Evolutionary conservation across 2,888 invertebrate species (phyloP), one percentile per base, ranked within the genome.

Genomic region (Lochmaea capreae): DNA sequence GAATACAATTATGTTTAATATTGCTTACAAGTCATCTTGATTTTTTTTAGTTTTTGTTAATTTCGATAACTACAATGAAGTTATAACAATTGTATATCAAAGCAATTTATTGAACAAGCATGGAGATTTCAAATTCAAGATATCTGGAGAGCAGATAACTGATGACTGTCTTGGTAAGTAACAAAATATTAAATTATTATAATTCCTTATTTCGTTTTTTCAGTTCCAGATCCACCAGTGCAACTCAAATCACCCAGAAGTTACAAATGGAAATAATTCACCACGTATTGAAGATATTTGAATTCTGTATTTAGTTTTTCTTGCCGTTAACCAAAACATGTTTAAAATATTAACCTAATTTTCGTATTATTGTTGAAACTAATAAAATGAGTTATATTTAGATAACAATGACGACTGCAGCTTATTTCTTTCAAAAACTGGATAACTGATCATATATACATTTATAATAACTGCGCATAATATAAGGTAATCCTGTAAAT

Each of bases 141-240:
- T 81, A 67, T 54, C 62, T 18, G 81, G 80, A 18, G 70, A 74
- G 22, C 80, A 81, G 73, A 72, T 77, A 22, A 69, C 69, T 22
- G 79, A 80, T n/a, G 78, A 79, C 58, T 81, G 81, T 69, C 54
- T 74, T 5, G 63, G 80, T 79, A 67, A 76, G 76, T 69, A 49
- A 9, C 42, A 46, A 46, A 16, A 22, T 1, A 65, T 65, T 2
- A 1, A 49, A 26, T 16, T 54, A 66, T 5, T 42, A 65, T 6
- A 39, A 16, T 42, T 42, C n/a, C 8, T 14, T 11, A 42, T 22
- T 46, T 46, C 26, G n/a, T 67, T 33, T 59, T 67, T 68, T 49
- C 39, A 68, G 68, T 61, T 68, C 68, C 68, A 46, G 68, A 68
- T 10, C 68, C 68, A 26, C 61, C 68, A 18, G 52, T 22, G 2